phyloP scores from a whole-genome alignment of 2,113 vertebrate species.

The Leucosticte australis region DNA sequence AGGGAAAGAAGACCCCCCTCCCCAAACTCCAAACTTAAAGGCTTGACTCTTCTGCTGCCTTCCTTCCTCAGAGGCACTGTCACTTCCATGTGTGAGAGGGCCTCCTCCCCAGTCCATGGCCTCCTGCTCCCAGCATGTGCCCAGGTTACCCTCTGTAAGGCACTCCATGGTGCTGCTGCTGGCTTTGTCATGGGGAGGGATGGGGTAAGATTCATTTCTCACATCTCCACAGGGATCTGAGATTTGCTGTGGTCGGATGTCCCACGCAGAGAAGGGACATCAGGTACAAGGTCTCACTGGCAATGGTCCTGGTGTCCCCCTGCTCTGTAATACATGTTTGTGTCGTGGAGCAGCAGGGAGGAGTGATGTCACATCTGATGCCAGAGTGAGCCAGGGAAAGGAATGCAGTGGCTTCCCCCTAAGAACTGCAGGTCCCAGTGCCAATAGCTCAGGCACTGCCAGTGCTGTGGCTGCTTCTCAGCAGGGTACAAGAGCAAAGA shows the following conservation, averaged over 20 bases:
- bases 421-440: not conserved
- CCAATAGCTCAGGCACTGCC: not conserved
- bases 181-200: not conserved
- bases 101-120: accelerated
- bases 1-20: not conserved
- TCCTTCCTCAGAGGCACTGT: not conserved
- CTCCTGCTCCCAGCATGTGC: not conserved
- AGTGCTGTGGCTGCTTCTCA: not conserved
- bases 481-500: not conserved
- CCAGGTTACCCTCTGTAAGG: not conserved
- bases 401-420: too few relatives aligned
- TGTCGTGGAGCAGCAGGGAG: not conserved
- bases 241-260: not conserved
- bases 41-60: not conserved
- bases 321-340: not conserved
- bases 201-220: not conserved
- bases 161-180: not conserved
- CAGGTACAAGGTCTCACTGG: not conserved
- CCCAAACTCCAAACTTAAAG: accelerated
- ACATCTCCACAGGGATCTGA: not conserved
- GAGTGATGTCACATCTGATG: not conserved
- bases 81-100: not conserved
- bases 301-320: not conserved
- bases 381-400: not conserved
- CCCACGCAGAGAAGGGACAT: not conserved